Conservation (phyloP, 1,140 invertebrate species). For the Rhynchophorus ferrugineus region DNA sequence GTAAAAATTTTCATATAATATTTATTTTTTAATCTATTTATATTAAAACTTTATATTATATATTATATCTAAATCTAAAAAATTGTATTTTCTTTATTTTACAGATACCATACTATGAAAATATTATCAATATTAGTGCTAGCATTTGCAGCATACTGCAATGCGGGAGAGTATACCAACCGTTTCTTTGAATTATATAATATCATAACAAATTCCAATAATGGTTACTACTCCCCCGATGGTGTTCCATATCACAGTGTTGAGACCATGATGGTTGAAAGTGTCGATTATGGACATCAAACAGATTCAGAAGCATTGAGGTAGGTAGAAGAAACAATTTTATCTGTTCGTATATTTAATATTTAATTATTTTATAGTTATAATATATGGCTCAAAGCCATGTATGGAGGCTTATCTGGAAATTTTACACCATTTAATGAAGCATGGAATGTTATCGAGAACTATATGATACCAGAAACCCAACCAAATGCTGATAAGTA, state of each 20-base stretch:
- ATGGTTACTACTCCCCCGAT: neutral
- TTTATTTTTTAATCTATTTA: too few relatives aligned
- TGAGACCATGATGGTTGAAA: slow-evolving; percentile 3
- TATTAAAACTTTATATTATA: too few relatives aligned
- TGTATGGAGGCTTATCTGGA: slow-evolving; percentile 8
- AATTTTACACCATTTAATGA: slow-evolving; percentile 14
- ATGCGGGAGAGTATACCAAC: neutral
- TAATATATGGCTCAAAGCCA: slow-evolving; percentile 19
- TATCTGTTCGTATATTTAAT: too few relatives aligned
- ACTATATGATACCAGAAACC: slow-evolving; percentile 8
- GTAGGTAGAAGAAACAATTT: neutral
- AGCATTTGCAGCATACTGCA: neutral
- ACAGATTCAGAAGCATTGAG: slow-evolving; percentile 1
- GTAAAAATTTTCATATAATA: too few relatives aligned
- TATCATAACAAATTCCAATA: neutral
- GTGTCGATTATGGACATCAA: slow-evolving; percentile 1
- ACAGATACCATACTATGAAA: too few relatives aligned
- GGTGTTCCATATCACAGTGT: neutral
- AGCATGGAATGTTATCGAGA: slow-evolving; percentile 17
- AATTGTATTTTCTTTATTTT: too few relatives aligned
- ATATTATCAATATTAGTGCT: neutral
- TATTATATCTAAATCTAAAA: too few relatives aligned
- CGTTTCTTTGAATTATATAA: neutral
- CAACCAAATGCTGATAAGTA: slow-evolving; percentile 18
- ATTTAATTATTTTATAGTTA: slow-evolving; percentile 20